Base-by-base conservation (phyloP, 2,888 invertebrate genomes). In the Plutella xylostella region DNA sequence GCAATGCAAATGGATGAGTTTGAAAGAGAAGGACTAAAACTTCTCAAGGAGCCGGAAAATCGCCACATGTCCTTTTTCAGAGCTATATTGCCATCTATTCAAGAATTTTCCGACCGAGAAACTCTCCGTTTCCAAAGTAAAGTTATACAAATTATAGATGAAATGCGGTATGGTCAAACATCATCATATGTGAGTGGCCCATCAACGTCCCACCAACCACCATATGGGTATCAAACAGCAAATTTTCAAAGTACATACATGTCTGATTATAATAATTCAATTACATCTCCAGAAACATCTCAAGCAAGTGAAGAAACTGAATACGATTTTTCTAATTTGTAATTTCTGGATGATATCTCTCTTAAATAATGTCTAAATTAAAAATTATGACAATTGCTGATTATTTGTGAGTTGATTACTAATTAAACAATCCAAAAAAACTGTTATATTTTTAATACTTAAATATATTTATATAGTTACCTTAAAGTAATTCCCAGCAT, bases 1-100 rank as follows among this genome's bases (percentile, higher is more conserved):
- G 40, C 49, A 48, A 40, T 39, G 39, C 54, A 49, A 51, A 48
- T 51, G 14, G 46, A 55, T 50, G 52, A 55, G 15, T 53, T 55
- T 48, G 53, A 55, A 51, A 51, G 35, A 48, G 25, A 48, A 20
- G 45, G 41, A 39, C 45, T 52, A 44, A 50, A 51, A 51, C 1
- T 42, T 47, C 48, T 53, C 43, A 52, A 56, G 49, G 55, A 51
- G 51, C 51, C 50, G 37, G 56, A 55, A 54, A 52, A 52, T 52
- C 48, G 41, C 45, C 50, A 50, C 42, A 41, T 52, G 47, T 48
- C 43, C 11, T 52, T 55, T 48, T 55, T 44, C 15, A 55, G n/a
- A 46, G 51, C 7, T 48, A 55, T 53, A 45, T 50, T 55, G 51
- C 53, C 51, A 51, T 53, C 51, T 2, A 42, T 54, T 3, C 40